Base-by-base conservation (phyloP, 2,797 vertebrate species). In the Sebastes diaconus region DNA sequence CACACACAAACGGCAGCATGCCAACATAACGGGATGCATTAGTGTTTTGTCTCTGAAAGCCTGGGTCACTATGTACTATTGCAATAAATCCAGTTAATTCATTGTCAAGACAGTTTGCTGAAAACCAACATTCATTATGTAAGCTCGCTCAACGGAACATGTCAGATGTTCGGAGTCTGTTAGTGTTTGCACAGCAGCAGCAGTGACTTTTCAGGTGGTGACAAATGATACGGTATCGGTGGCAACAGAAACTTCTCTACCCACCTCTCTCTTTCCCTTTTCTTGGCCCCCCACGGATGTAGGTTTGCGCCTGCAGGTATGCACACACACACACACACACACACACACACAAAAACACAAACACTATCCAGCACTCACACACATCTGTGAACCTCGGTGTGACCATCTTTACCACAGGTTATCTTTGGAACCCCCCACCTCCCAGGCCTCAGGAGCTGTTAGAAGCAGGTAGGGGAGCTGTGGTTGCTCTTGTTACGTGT, bases 71-170 rank as follows among this genome's bases (percentile, higher is more conserved):
- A 76, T 86, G 82, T 87, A 73, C 81, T 77, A 58, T 75, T 83
- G 84, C 84, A 90, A 90, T 91, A 90, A 91, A 92, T 92, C 87
- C 90, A 87, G 80, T 80, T 89, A 89, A 93, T 90, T 91, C 83
- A 91, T 91, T 88, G 85, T 92, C 80, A 88, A 78, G 88, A 90
- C 88, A 90, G 85, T 88, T 91, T 91, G 77, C 88, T 84, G 90
- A 89, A 92, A 92, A 90, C 86, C 79, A 87, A 83, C 90, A 92
- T 93, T 93, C 83, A 90, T 93, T 90, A 93, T 88, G 87, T 88
- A 90, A 91, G 80, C 79, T 77, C 69, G 82, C 87, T 85, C 90
- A 90, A 85, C 54, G 74, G 83, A 92, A 91, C 81, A 85, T 85
- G 89, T 91, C 89, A 90, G 89, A 91, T 89, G 84, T 88, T 88